Evolutionary conservation across 2,888 invertebrate species (phyloP), one percentile per base, ranked within the genome.

Genomic region (Gymnocheta viridis): DNA sequence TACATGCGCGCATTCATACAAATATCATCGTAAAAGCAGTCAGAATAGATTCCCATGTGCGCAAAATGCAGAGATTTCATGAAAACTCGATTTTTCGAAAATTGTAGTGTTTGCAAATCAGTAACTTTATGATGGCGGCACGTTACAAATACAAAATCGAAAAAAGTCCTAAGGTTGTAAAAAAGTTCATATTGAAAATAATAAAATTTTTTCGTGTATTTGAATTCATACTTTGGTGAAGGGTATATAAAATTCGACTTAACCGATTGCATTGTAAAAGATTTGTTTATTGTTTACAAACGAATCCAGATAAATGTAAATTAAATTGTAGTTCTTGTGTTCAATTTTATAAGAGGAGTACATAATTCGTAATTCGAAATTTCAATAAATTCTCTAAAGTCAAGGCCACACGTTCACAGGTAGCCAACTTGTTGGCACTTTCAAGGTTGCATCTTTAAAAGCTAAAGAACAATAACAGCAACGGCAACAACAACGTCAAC

Each of bases 391-490:
- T 67, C 56, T 67, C 38, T 67, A 60, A 38, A 56, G 44, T 32
- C 64, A 76, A 76, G 56, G 56, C 14, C 12, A 54, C 4, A 7
- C 27, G 12, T 24, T 58, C 14, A 2, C 19, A 67, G 14, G 22
- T 22, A 29, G 2, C 2, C 41, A 38, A 44, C n/a, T 29, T 47
- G 22, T 32, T 58, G 14, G 4, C 17, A 58, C 27, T 67, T 58
- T 60, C 58, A 77, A 77, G 67, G 77, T 77, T 60, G 38, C 14
- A 49, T 47, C 17, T n/a, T 32, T 47, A 12, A 24, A 19, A 44
- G 7, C 22, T 3, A 62, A 24, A 24, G 9, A 54, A 6, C 5
- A 29, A 41, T 17, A 56, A 38, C 9, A 47, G 35, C 32, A 41
- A 35, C 32, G 17, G 29, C 5, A 41, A 41, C 24, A 70, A 38